These are phyloP conservation scores for Apamea anceps DNA, from an alignment of 2,888 invertebrate species.

Conservation along the genomic window DNA sequence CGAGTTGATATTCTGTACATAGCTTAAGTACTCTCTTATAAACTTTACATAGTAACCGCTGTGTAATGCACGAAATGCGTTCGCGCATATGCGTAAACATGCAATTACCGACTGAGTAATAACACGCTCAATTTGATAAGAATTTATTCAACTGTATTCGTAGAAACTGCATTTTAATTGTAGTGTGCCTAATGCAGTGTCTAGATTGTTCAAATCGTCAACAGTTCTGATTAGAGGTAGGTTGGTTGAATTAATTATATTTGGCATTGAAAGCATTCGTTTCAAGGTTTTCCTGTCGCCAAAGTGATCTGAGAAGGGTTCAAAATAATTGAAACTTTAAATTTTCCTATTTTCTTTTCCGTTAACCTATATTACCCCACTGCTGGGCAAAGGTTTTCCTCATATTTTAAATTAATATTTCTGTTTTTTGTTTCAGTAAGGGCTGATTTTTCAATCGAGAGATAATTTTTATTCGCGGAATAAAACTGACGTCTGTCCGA, in stretches of 20 bases:
- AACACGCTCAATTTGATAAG: constrained; percentile 70
- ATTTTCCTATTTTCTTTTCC: too few relatives aligned
- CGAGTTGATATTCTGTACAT: constrained; percentile 16
- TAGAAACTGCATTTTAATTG: constrained; percentile 48
- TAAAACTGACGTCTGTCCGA: too few relatives aligned
- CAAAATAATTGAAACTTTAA: background rate
- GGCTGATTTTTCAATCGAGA: too few relatives aligned
- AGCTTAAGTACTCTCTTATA: background rate
- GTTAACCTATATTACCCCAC: too few relatives aligned
- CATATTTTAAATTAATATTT: background rate
- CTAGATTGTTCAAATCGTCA: constrained; percentile 3
- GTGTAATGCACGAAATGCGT: constrained; percentile 55
- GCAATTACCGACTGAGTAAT: constrained; percentile 64
- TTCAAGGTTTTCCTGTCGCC: too few relatives aligned
- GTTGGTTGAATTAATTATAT: background rate
- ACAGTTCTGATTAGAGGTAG: background rate
- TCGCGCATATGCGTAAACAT: constrained; percentile 59
- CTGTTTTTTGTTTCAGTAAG: background rate
- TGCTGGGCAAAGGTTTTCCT: too few relatives aligned
- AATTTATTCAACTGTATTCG: constrained; percentile 59
- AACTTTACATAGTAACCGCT: constrained; percentile 45
- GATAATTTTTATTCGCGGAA: too few relatives aligned
- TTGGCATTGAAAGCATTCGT: background rate
- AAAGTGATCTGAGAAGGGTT: background rate
- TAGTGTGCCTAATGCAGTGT: background rate